Percentiles rank a stretch among this genome's conserved stretches.
phyloP scores from a whole-genome alignment of 2,888 invertebrate genomes.

The Hoplodrina ambigua region DNA sequence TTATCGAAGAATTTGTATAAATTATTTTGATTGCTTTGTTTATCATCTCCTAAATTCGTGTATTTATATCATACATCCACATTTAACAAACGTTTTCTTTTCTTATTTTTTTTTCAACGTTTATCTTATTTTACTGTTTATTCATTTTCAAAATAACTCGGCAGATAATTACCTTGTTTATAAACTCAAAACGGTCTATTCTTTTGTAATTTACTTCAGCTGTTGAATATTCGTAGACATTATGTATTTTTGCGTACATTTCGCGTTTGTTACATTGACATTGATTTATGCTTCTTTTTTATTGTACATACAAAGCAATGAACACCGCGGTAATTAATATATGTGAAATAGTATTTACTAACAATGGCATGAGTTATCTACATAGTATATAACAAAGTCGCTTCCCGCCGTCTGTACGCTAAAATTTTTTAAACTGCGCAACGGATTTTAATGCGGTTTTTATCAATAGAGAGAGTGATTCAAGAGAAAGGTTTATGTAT shows the following conservation, averaged over 20 bases:
- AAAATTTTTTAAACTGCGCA: too few relatives aligned
- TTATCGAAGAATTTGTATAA: too few relatives aligned
- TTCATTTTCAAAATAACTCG: not conserved
- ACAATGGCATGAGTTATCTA: not conserved
- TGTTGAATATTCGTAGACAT: conserved; percentile 27
- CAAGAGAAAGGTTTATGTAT: too few relatives aligned
- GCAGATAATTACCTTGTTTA: not conserved
- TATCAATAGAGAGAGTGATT: too few relatives aligned
- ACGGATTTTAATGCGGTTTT: too few relatives aligned
- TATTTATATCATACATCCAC: not conserved
- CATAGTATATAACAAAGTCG: not conserved
- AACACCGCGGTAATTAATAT: not conserved
- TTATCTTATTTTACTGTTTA: not conserved
- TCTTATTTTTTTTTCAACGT: not conserved
- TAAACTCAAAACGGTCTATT: not conserved
- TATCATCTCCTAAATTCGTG: not conserved
- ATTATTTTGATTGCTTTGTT: not conserved
- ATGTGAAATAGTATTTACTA: conserved; percentile 32
- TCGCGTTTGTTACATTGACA: conserved; percentile 22
- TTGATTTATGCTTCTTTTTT: conserved; percentile 48
- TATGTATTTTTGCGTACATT: conserved; percentile 40
- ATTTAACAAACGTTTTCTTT: not conserved
- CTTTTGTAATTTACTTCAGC: conserved; percentile 20
- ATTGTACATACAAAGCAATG: conserved; percentile 22
- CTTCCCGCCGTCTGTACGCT: too few relatives aligned